Evolutionary conservation across 2,888 invertebrate genomes (phyloP), one percentile per base, ranked within the genome.

Genomic region (Dolomedes plantarius): DNA sequence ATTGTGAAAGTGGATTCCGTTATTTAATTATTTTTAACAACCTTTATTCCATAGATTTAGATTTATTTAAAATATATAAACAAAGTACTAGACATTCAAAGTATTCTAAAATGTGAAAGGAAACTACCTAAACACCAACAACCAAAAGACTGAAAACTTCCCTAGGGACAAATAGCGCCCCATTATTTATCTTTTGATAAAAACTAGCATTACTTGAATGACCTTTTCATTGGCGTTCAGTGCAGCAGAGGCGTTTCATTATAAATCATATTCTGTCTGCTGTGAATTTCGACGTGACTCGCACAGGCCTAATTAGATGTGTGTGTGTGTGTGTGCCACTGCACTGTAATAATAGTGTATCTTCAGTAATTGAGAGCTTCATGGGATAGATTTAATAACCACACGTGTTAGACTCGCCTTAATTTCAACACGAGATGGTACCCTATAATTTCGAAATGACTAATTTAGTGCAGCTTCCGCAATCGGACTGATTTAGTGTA

Each of bases 311-410:
- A 82, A 76, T 82, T 82, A 82, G 76, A 71, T 68, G 75, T 75
- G 62, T 56, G 68, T 75, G 64, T 36, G n/a, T n/a, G n/a, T n/a
- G n/a, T 16, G 68, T 46, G n/a, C n/a, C n/a, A n/a, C n/a, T n/a
- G n/a, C n/a, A n/a, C n/a, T n/a, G 46, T 71, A 76, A 76, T 76
- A 82, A 82, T 68, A 75, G 81, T 75, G 81, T 75, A 69, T 76
- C 82, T 82, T 82, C 76, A 82, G 71, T 82, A 82, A 82, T 82
- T 82, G 82, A 76, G 82, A 82, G 82, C 39, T 71, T 76, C 76
- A 65, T 64, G 32, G 23, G 62, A 73, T 75, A 76, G 76, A 76
- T 82, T 82, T 82, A 82, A 82, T 82, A 82, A 82, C 65, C 46
- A 46, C 16, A 46, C 2, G 9, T 46, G 46, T 46, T 46, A 46